phyloP scores from a whole-genome alignment of 2,113 vertebrate species.

The Alosa alosa region DNA sequence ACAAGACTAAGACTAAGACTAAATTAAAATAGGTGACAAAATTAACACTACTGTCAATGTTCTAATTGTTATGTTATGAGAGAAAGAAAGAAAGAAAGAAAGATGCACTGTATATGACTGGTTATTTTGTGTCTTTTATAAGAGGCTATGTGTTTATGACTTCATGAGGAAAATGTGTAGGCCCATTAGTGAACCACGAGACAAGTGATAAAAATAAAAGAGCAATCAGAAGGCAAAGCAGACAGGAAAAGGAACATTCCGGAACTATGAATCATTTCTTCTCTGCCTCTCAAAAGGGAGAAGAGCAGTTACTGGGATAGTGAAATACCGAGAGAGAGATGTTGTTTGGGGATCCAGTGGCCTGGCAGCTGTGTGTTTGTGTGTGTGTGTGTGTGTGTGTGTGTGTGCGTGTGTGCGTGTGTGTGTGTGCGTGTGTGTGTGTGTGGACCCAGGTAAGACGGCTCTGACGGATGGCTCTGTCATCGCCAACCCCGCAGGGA shows the following conservation, averaged over 20 bases:
- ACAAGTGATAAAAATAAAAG: not conserved
- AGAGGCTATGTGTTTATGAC: not conserved
- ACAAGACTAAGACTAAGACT: no score
- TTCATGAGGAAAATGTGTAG: not conserved
- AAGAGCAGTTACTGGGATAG: no score
- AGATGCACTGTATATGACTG: not conserved
- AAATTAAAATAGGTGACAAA: no score
- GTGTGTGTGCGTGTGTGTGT: not conserved
- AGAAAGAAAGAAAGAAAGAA: not conserved
- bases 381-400: constrained; percentile 7
- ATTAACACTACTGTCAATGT: no score
- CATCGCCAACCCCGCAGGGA: not conserved
- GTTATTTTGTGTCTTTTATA: not conserved
- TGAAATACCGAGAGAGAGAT: not conserved
- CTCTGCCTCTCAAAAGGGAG: no score
- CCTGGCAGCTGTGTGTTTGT: not conserved
- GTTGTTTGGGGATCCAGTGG: not conserved
- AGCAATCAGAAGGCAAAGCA: not conserved
- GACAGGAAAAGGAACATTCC: not conserved
- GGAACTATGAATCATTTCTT: no score
- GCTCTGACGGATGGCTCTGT: not conserved
- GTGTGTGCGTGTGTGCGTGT: not conserved
- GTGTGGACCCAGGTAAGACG: not conserved
- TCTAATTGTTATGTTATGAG: no score
- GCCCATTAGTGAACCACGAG: no score